These are phyloP conservation scores for Gymnoscelis rufifasciata DNA, from an alignment of 2,888 invertebrate species.

Conservation along the genomic window DNA sequence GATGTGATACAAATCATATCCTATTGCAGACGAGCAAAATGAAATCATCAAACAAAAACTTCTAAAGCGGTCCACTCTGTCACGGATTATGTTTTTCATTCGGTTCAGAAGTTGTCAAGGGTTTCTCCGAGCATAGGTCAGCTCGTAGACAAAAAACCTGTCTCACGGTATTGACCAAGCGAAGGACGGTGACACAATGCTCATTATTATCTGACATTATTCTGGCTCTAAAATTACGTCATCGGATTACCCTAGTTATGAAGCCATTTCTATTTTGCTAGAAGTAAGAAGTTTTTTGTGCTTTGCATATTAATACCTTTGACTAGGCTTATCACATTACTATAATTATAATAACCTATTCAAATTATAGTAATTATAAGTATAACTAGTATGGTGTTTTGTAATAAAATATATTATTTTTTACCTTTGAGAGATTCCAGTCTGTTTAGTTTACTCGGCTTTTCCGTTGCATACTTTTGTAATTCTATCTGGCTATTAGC, in stretches of 20 bases:
- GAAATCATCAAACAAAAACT: too few species aligned
- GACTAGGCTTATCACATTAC: too few species aligned
- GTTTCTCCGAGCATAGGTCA: not conserved
- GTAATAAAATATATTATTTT: too few species aligned
- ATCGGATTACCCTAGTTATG: slow-evolving; percentile 1
- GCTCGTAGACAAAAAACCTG: slow-evolving; percentile 6
- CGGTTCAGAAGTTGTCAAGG: not conserved
- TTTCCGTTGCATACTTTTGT: slow-evolving; percentile 76
- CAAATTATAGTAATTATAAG: too few species aligned
- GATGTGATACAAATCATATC: too few species aligned
- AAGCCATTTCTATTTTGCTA: too few species aligned
- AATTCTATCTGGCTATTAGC: slow-evolving; percentile 92
- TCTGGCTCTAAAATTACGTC: slow-evolving; percentile 3
- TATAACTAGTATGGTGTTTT: too few species aligned
- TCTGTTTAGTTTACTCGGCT: slow-evolving; percentile 81
- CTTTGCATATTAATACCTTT: too few species aligned
- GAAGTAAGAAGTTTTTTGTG: too few species aligned
- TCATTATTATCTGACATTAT: not conserved
- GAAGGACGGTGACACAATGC: slow-evolving; percentile 8
- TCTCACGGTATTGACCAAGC: slow-evolving; percentile 8
- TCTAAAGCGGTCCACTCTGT: not conserved
- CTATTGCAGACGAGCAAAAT: too few species aligned
- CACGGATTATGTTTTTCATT: too few species aligned
- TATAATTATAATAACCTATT: too few species aligned
- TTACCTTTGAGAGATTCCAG: slow-evolving; percentile 74